Evolutionary conservation across 1,140 invertebrate species (phyloP).

Genomic region (Aphelenchoides avenae): DNA sequence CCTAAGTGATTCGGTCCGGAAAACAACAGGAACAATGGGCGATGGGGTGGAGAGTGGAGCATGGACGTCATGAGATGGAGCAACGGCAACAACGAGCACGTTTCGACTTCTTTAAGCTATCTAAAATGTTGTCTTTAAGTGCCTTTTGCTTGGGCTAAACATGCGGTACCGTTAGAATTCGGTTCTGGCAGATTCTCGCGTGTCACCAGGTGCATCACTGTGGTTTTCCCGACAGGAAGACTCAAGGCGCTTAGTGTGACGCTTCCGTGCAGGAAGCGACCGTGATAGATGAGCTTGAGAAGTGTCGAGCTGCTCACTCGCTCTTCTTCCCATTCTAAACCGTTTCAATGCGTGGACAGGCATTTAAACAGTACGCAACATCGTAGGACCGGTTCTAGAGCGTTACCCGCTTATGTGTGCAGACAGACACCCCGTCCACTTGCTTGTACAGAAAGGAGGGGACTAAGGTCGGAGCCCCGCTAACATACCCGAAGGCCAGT

Average conservation of each 20-base stretch:
- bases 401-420: no score
- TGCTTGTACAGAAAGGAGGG: no score
- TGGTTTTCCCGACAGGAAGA: slow-evolving; percentile 77
- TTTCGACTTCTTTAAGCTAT: slow-evolving; percentile 35
- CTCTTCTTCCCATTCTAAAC: slow-evolving; percentile 88
- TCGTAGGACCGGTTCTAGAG: no score
- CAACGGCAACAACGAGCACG: slow-evolving; percentile 28
- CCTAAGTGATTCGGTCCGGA: no score
- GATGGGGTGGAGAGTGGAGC: no score
- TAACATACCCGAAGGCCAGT: slow-evolving; percentile 76
- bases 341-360: no score
- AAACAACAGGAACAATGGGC: no score
- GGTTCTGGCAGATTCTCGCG: slow-evolving; percentile 97
- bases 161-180: slow-evolving; percentile 82
- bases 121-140: slow-evolving; percentile 19
- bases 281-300: slow-evolving; percentile 96
- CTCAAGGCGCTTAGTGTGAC: slow-evolving; percentile 84
- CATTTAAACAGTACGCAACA: no score
- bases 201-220: slow-evolving; percentile 98
- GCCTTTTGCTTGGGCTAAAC: background rate
- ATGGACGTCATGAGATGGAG: slow-evolving; percentile 30
- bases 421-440: no score
- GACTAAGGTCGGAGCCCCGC: no score
- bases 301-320: slow-evolving; percentile 91
- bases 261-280: slow-evolving; percentile 96